Base-by-base conservation (phyloP, 2,888 invertebrate genomes). In the Itoplectis maculator region DNA sequence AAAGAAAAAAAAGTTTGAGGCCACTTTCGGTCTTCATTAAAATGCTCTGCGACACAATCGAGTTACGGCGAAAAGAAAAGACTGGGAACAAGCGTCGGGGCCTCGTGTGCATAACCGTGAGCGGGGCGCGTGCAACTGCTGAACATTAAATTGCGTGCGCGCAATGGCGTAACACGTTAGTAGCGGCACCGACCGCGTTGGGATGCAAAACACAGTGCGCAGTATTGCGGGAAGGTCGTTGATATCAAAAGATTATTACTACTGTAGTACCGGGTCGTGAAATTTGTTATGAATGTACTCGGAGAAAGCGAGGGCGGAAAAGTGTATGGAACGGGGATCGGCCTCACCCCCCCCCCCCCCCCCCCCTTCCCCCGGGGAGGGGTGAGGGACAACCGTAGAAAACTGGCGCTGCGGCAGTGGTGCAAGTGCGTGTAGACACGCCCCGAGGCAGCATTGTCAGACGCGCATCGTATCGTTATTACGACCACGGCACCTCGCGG, bases 231-330 rank as follows among this genome's bases (percentile, higher is more conserved):
- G 59, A 72, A 61, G 59, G 61, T 42, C 59, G 59, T 18, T 72
- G 45, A 61, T 72, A 72, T 61, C 35, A 45, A 61, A 72, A 35
- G n/a, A 42, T 45, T 56, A 45, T 47, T 37, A 47, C 59, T 29
- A 35, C 15, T 59, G 59, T 45, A 45, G 29, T 15, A 61, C 18
- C 15, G 9, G 40, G 40, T 69, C 68, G 63, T 70, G 70, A 78
- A 78, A 72, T 70, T 45, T 9, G 49, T 69, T 68, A 69, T 51
- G 47, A 35, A 68, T 65, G 45, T 49, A 74, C 15, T 35, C n/a
- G n/a, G 40, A 7, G 23, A 40, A 40, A 47, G 75, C 15, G 13
- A 29, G 42, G 66, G 20, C 9, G n/a, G 40, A 66, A 75, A 66
- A 45, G 35, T 42, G 65, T 11, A 8, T n/a, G n/a, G n/a, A n/a